Conservation (phyloP, 2,113 vertebrate species). For the Dicerorhinus sumatrensis region DNA sequence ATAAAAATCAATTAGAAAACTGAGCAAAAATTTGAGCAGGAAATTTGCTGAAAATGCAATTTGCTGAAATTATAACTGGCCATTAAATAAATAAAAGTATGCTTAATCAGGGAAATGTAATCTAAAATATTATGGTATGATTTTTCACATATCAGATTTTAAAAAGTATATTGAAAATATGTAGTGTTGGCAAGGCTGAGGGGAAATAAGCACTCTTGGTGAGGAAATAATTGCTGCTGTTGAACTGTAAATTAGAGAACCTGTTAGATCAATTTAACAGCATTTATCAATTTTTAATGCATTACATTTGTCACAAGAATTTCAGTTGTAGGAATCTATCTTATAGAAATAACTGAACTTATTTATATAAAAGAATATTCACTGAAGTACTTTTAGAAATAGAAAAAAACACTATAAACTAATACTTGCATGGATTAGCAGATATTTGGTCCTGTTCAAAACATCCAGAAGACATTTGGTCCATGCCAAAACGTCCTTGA, state of each 20-base stretch:
- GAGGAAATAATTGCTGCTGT: background rate
- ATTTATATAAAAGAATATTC: background rate
- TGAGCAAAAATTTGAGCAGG: background rate
- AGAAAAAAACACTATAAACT: background rate
- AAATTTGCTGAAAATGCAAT: slow-evolving; percentile 31
- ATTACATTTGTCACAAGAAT: background rate
- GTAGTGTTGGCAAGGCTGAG: background rate
- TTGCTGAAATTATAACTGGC: background rate
- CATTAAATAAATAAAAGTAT: background rate
- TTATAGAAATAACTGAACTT: background rate
- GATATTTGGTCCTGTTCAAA: background rate
- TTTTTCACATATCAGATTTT: slow-evolving; percentile 3
- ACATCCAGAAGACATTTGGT: too few species aligned
- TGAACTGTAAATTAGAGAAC: background rate
- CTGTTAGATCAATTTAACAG: background rate
- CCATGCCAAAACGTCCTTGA: too few species aligned
- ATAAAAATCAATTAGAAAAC: slow-evolving; percentile 35
- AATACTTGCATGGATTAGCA: background rate
- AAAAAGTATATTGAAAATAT: background rate
- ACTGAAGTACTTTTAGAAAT: background rate
- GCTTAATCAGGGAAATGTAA: background rate
- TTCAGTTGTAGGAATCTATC: background rate
- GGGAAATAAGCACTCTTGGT: background rate
- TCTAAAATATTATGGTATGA: background rate
- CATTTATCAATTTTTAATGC: background rate